These are phyloP conservation scores for Physella acuta DNA, from an alignment of 1,140 invertebrate species.

Conservation along the genomic window DNA sequence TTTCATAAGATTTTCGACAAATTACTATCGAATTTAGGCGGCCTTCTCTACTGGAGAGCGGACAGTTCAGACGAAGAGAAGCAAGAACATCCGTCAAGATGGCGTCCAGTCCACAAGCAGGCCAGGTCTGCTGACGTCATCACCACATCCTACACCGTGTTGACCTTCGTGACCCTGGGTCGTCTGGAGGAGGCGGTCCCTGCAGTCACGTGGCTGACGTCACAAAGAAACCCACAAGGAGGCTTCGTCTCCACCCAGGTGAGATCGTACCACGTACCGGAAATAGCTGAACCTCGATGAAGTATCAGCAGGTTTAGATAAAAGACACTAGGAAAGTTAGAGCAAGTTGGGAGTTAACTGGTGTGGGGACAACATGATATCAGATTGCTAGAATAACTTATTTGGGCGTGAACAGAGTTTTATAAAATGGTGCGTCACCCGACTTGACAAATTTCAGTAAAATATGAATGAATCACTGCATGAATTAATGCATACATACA, in stretches of 20 bases:
- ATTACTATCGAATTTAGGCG: too few species aligned
- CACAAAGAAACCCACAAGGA: conserved; percentile 77
- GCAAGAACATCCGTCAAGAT: conserved; percentile 20
- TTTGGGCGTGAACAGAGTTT: not conserved
- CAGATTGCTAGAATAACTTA: not conserved
- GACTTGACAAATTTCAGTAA: too few species aligned
- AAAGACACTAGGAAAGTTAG: too few species aligned
- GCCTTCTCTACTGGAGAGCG: conserved; percentile 72
- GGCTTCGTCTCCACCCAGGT: conserved; percentile 78
- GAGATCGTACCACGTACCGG: too few species aligned
- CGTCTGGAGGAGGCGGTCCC: conserved; percentile 66
- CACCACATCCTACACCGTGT: conserved; percentile 81
- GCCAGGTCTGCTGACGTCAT: conserved; percentile 75
- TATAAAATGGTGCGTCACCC: not conserved
- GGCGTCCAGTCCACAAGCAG: conserved; percentile 40
- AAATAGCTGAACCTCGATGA: too few species aligned
- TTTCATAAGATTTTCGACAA: too few species aligned
- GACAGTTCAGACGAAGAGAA: conserved; percentile 24
- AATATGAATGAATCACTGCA: too few species aligned
- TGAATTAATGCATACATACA: too few species aligned
- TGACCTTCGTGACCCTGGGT: conserved; percentile 63
- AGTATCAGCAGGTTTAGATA: too few species aligned
- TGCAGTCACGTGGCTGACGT: conserved; percentile 81
- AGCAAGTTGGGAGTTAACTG: too few species aligned
- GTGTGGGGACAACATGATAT: not conserved